Evolutionary conservation across 2,797 vertebrate species (phyloP), one percentile per base, ranked within the genome.

Genomic region (Peromyscus aztecus): DNA sequence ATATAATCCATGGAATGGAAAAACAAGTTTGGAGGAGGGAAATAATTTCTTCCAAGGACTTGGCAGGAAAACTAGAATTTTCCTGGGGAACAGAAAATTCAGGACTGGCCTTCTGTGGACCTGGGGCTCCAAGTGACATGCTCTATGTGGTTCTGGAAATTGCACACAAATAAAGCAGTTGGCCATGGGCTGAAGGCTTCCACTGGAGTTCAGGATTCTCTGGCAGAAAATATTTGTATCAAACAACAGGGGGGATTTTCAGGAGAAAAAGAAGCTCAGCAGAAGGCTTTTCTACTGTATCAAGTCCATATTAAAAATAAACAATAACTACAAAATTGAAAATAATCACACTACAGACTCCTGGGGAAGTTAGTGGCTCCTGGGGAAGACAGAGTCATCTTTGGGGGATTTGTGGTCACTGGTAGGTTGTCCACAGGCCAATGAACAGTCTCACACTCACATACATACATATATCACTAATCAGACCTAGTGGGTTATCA

Each of bases 251-350:
- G 91, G 75, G 59, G 7, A 76, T 84, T 75, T 89, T 80, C 7
- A 78, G 12, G 8, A 23, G 6, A 43, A 92, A 95, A 23, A 10
- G 27, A 86, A 88, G 24, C 16, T 83, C 12, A 59, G 21, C 10
- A 46, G 31, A 63, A 89, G 40, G 10, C 13, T 49, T 73, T 87
- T 80, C 31, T 17, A 49, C 13, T 40, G 57, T 34, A 55, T 69
- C 57, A 27, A 84, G 13, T 29, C 78, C 59, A 57, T 69, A 49
- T 81, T n/a, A 65, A 92, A 86, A 87, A 88, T n/a, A 69, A 86
- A 86, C 23, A 82, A 77, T 63, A 88, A 43, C 14, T 55, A 90
- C 76, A 92, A 86, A 94, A 84, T 67, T n/a, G 46, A 80, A 94
- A 92, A 46, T 63, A 40, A 55, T 97, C 40, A 17, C 34, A 59